These are phyloP conservation scores for Epiblema foenella DNA, from an alignment of 2,888 invertebrate genomes.

Conservation along the genomic window DNA sequence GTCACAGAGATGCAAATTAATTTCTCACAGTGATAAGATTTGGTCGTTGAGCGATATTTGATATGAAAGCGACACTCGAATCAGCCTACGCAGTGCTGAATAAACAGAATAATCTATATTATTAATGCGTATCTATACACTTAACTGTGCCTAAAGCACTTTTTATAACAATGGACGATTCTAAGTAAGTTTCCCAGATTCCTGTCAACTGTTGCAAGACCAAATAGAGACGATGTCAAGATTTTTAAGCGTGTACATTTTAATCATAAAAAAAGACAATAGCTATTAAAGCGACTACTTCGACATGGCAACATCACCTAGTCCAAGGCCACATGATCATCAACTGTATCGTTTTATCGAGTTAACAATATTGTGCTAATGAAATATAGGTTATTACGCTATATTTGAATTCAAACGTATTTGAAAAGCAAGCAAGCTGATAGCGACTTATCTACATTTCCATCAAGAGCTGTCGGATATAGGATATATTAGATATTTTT, in stretches of 20 bases:
- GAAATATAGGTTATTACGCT: neutral
- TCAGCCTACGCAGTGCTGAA: slow-evolving; percentile 24
- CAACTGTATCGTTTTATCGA: neutral
- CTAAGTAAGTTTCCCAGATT: neutral
- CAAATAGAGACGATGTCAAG: too few relatives aligned
- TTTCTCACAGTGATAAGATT: slow-evolving; percentile 45
- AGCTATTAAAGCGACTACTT: neutral
- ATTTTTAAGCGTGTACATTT: too few relatives aligned
- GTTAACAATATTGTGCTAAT: neutral
- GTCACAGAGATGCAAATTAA: slow-evolving; percentile 41
- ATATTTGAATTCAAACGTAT: too few relatives aligned
- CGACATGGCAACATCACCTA: neutral
- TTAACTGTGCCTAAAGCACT: neutral
- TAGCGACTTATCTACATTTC: too few relatives aligned
- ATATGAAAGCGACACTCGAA: slow-evolving; percentile 40
- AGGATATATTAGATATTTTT: too few relatives aligned
- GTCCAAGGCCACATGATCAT: neutral
- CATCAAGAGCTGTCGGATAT: too few relatives aligned
- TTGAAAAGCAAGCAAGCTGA: too few relatives aligned
- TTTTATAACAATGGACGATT: neutral
- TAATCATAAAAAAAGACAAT: neutral
- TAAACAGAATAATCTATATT: slow-evolving; percentile 22
- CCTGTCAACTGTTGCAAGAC: neutral
- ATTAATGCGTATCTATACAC: slow-evolving; percentile 7
- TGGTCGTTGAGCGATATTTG: slow-evolving; percentile 40